A percentile compares a stretch with the other conserved stretches of the same genome.
These are phyloP conservation scores for Malaclemys terrapin DNA, from an alignment of 2,113 vertebrate genomes.

Conservation along the genomic window DNA sequence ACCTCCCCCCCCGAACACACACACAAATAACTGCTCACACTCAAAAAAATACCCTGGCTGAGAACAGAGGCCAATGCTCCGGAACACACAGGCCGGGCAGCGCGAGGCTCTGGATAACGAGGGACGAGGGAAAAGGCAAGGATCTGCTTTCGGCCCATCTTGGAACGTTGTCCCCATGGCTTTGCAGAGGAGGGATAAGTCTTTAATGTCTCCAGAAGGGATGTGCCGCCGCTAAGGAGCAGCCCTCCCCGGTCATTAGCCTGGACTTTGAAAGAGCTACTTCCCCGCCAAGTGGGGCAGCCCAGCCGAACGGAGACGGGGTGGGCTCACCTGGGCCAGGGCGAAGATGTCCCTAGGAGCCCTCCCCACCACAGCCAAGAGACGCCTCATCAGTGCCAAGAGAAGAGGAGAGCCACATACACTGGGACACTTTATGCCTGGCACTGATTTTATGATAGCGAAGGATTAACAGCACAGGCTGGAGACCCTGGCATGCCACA, in stretches of 20 bases:
- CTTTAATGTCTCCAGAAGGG: neutral
- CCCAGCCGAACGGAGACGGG: neutral
- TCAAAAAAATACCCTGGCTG: neutral
- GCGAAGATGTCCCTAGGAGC: neutral
- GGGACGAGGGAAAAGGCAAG: constrained; percentile 39
- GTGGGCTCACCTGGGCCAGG: neutral
- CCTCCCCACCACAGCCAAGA: neutral
- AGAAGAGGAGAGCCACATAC: neutral
- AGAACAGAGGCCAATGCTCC: neutral
- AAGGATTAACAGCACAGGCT: neutral
- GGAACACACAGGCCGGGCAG: neutral
- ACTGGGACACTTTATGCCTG: rapidly evolving
- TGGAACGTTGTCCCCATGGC: neutral
- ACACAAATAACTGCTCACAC: neutral
- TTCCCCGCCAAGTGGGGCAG: neutral
- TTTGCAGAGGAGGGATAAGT: neutral
- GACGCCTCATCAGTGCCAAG: neutral
- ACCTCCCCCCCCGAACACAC: neutral
- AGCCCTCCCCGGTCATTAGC: neutral
- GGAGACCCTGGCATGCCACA: neutral
- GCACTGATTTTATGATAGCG: neutral
- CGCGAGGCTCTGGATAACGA: constrained; percentile 6
- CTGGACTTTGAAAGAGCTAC: neutral
- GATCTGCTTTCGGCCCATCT: neutral
- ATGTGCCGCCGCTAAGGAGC: neutral